Percentiles rank a stretch among this genome's conserved stretches.
phyloP scores from a whole-genome alignment of 2,113 vertebrate species.

The Regulus satrapa region DNA sequence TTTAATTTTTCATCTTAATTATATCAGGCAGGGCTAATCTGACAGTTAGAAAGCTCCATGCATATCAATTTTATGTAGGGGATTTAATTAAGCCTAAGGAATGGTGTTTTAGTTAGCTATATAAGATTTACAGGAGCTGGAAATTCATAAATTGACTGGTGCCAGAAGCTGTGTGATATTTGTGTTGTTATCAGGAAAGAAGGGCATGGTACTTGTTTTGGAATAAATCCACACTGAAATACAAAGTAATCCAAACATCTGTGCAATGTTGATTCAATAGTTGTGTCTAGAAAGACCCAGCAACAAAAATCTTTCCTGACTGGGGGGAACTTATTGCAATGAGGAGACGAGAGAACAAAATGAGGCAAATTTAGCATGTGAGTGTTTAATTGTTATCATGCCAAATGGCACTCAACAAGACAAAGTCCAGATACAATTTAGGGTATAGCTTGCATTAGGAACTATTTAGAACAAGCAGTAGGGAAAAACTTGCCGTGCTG shows the following conservation, averaged over 20 bases:
- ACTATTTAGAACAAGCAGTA: not conserved
- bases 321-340: not conserved
- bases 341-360: not conserved
- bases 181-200: not conserved
- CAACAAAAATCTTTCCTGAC: not conserved
- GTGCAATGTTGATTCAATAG: not conserved
- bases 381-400: not conserved
- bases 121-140: not conserved
- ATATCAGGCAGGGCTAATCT: conserved; percentile 8
- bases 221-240: not conserved
- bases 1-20: conserved; percentile 30
- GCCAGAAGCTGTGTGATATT: not conserved
- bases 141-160: not conserved
- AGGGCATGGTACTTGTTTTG: not conserved
- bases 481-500: not conserved
- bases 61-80: not conserved
- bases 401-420: not conserved
- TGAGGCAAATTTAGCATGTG: not conserved
- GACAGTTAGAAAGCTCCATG: not conserved
- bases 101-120: not conserved
- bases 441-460: not conserved
- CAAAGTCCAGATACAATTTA: not conserved
- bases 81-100: conserved; percentile 20
- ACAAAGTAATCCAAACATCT: not conserved
- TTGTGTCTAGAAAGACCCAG: not conserved